These are phyloP conservation scores for Teinopalpus imperialis DNA, from an alignment of 2,888 invertebrate species.

Conservation along the genomic window DNA sequence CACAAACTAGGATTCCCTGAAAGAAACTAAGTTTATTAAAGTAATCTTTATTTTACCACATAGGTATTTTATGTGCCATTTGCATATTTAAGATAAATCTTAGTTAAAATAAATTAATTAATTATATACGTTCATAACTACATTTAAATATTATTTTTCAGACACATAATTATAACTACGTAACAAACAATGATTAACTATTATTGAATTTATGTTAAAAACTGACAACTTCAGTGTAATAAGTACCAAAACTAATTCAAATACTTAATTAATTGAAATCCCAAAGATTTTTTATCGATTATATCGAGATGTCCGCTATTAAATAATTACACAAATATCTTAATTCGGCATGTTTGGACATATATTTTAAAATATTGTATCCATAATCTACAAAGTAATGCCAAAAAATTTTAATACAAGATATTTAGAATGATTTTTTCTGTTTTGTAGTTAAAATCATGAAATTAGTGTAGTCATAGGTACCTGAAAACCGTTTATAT, in stretches of 20 bases:
- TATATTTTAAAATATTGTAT: too few species aligned
- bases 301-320: too few species aligned
- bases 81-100: slow-evolving; percentile 26
- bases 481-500: slow-evolving; percentile 12
- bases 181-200: too few species aligned
- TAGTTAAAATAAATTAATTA: slow-evolving; percentile 22
- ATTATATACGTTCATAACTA: slow-evolving; percentile 7
- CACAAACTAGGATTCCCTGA: slow-evolving; percentile 60
- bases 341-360: too few species aligned
- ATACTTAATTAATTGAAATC: not conserved
- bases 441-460: slow-evolving; percentile 3
- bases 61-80: slow-evolving; percentile 24
- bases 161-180: too few species aligned
- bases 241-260: too few species aligned
- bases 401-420: too few species aligned
- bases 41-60: slow-evolving; percentile 14
- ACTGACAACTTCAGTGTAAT: too few species aligned
- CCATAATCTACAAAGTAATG: too few species aligned
- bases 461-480: slow-evolving; percentile 16
- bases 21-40: slow-evolving; percentile 48
- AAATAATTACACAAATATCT: too few species aligned
- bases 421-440: too few species aligned
- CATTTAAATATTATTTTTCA: not conserved
- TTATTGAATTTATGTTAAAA: too few species aligned
- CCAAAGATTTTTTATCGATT: not conserved